Evolutionary conservation across 2,797 vertebrate genomes (phyloP), one percentile per base, ranked within the genome.

Genomic region (Heliangelus exortis): DNA sequence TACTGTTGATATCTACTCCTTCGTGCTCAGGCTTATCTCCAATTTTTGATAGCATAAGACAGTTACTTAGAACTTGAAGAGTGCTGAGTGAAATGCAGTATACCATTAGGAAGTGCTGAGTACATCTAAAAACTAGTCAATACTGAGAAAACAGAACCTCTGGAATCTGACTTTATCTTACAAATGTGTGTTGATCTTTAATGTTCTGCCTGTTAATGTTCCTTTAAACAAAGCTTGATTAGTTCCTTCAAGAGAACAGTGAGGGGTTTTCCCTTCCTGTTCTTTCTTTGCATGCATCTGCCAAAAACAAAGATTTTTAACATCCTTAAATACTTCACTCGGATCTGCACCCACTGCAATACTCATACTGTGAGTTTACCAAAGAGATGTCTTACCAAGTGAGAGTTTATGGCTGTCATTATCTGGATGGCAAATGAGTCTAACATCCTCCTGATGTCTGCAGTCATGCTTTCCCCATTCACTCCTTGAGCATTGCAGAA

Each of bases 381-480:
- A 20, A 41, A 69, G 54, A 29, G n/a, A 20, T 22, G 19, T 59
- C 97, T 98, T 98, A 99, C 99, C 98, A 5, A 97, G 89, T 12
- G 97, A 97, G 33, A 97, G 81, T 77, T 95, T 97, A 15, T 98
- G 97, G 96, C 96, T 98, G 15, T 96, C 92, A 1, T 88, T 97
- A 9, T 98, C 97, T 15, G 98, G 97, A 67, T 97, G 97, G 96
- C 99, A 99, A 61, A 96, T 83, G 25, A 99, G 91, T 53, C 97
- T 98, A 72, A 99, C 97, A 7, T 99, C 99, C 94, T 99, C 98
- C 23, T 96, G 95, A 71, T 99, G 99, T 84, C 96, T 98, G 96
- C 99, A 99, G 97, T 99, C 98, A 1, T 99, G 99, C 69, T 91
- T 97, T 68, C 98, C 98, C 99, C 99, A 99, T 62, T 98, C 98